Base-by-base conservation (phyloP, 2,797 vertebrate genomes). In the Lutjanus campechanus region DNA sequence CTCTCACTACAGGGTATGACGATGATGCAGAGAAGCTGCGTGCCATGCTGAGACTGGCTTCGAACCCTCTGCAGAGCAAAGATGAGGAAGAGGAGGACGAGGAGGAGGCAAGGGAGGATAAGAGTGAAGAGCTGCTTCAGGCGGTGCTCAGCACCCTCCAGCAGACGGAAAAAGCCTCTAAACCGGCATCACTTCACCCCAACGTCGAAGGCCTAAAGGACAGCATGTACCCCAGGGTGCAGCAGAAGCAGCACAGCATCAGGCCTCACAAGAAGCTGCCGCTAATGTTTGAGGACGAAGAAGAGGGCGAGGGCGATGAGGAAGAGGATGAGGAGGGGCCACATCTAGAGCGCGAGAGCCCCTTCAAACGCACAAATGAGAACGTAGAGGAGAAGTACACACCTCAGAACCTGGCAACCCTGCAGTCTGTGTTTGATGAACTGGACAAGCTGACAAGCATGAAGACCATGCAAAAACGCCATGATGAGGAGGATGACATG, bases 351-450 rank as follows among this genome's bases (percentile, higher is more conserved):
- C 82, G 9, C 0, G 95, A 95, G 72, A 96, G 88, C 61, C 97
- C 96, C 56, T 96, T 97, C 69, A 99, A 99, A 72, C 96, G 97
- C 22, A 98, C 97, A 60, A 99, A 98, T 17, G 98, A 99, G 92
- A 98, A 98, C 0, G 96, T 98, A 56, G 97, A 98, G 79, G 97
- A 98, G 84, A 97, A 98, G 53, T 99, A 99, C 72, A 98, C 98
- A 0, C 98, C 97, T 36, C 98, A 99, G 84, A 99, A 96, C 83
- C 95, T 99, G 11, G 98, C 98, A 3, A 99, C 97, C 0, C 90
- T 99, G 85, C 97, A 99, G 89, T 99, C 98, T 0, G 96, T 99
- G 84, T 99, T 99, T 69, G 97, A 99, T 73, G 98, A 99, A 76
- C 85, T 99, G 77, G 97, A 97, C 16, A 98, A 97, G 87, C 91